A percentile compares a stretch with the other conserved stretches of the same genome.
Conservation (phyloP, 2,888 invertebrate genomes). For the Calameuta filiformis region DNA sequence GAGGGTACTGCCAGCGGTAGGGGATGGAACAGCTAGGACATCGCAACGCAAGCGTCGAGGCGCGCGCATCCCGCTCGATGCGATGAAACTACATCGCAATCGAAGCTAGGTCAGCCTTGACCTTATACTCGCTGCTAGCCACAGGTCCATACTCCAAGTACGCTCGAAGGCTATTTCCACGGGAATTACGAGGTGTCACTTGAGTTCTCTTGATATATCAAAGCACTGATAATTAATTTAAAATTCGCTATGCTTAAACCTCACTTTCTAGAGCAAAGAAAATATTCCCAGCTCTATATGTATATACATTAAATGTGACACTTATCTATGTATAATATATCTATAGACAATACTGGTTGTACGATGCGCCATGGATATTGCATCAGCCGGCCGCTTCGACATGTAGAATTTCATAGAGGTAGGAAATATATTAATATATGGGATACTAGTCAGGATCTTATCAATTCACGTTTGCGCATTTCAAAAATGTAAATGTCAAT, state of each 20-base stretch:
- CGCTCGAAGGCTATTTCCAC: conserved; percentile 3
- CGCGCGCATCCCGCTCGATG: conserved; percentile 51
- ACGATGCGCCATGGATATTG: background rate
- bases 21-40: conserved; percentile 4
- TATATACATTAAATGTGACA: background rate
- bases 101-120: conserved; percentile 47
- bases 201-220: background rate
- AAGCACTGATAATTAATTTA: background rate
- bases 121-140: conserved; percentile 40
- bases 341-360: background rate
- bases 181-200: conserved; percentile 3
- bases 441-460: background rate
- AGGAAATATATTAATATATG: background rate
- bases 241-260: background rate
- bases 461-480: background rate
- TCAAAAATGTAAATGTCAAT: background rate
- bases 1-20: background rate
- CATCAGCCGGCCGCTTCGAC: background rate
- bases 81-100: conserved; percentile 25
- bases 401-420: background rate
- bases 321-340: background rate
- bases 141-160: conserved; percentile 1
- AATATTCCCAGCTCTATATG: background rate
- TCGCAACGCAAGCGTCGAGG: conserved; percentile 27
- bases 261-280: background rate